phyloP scores from a whole-genome alignment of 2,797 vertebrate species.

The Eupleurogrammus muticus region DNA sequence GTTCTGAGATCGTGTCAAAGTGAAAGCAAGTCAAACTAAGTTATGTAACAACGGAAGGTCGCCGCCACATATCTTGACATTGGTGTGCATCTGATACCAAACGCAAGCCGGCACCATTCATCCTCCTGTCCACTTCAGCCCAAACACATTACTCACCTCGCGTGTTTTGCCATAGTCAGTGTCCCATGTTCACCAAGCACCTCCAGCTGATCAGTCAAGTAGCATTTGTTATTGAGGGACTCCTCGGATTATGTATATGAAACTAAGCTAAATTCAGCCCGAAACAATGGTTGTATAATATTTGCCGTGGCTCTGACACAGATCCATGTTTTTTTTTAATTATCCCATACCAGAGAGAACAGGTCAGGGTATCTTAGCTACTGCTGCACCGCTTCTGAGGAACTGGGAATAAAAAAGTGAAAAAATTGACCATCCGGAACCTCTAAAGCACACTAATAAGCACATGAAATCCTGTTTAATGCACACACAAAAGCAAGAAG shows the following conservation, averaged over 20 bases:
- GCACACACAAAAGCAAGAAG: neutral
- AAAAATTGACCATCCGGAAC: neutral
- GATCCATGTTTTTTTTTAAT: neutral
- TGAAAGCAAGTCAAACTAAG: neutral
- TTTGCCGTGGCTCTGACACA: neutral
- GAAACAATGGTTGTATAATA: neutral
- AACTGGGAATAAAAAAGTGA: too few species aligned
- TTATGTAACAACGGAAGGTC: conserved; percentile 10
- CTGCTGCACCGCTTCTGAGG: too few species aligned
- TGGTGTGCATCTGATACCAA: conserved; percentile 2
- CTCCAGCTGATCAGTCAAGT: neutral
- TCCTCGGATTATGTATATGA: neutral
- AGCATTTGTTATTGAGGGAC: neutral
- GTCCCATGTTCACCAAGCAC: neutral
- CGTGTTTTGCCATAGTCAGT: neutral
- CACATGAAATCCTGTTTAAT: neutral
- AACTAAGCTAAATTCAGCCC: neutral
- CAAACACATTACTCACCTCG: neutral
- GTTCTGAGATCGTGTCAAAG: conserved; percentile 5
- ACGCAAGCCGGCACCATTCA: neutral
- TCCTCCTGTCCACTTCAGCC: neutral
- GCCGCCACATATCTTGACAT: conserved; percentile 10
- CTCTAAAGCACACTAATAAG: neutral
- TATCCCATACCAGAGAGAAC: neutral
- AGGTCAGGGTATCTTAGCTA: neutral